These are phyloP conservation scores for Sylvia atricapilla DNA, from an alignment of 2,113 vertebrate genomes.

Conservation along the genomic window DNA sequence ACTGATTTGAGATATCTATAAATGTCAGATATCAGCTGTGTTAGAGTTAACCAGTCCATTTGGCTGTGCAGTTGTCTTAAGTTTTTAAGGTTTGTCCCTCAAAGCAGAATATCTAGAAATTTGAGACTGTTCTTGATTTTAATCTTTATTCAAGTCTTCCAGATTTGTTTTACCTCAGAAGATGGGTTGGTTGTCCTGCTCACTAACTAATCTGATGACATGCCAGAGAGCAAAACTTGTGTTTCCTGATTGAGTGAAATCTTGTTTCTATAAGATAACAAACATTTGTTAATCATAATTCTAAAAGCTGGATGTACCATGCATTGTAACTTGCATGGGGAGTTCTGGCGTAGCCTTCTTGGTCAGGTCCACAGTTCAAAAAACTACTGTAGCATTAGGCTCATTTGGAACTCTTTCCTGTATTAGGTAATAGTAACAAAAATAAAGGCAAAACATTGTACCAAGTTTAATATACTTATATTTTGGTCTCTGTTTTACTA, in stretches of 20 bases:
- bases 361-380: neutral
- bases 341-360: neutral
- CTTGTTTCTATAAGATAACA: neutral
- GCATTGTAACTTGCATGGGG: neutral
- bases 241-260: neutral
- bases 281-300: neutral
- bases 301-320: neutral
- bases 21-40: neutral
- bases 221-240: neutral
- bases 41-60: neutral
- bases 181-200: neutral
- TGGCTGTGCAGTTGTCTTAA: neutral
- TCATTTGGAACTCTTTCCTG: neutral
- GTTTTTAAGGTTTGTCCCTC: neutral
- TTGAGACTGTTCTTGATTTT: neutral
- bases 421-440: neutral
- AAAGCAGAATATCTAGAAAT: neutral
- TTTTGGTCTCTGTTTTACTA: neutral
- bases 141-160: neutral
- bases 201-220: neutral
- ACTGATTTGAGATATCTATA: neutral
- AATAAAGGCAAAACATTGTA: neutral
- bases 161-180: neutral
- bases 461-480: neutral
- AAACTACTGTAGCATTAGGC: neutral